phyloP scores from a whole-genome alignment of 1,140 invertebrate species.

The Notospermus geniculatus region DNA sequence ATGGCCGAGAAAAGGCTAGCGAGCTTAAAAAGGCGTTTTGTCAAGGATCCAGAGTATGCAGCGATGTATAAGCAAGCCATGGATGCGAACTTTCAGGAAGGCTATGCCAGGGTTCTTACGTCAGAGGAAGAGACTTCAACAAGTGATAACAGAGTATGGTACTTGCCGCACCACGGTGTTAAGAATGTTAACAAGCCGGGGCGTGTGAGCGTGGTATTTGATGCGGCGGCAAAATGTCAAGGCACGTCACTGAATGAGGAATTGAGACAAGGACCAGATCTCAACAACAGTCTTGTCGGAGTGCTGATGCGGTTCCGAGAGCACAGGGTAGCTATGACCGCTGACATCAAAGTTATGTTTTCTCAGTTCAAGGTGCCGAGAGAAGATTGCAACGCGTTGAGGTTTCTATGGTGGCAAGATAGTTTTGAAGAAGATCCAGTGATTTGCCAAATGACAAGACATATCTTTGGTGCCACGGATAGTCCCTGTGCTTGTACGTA shows the following conservation, averaged over 20 bases:
- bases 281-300: slow-evolving; percentile 41
- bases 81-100: neutral
- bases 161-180: slow-evolving; percentile 30
- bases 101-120: neutral
- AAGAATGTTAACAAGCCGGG: slow-evolving; percentile 26
- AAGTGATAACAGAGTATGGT: slow-evolving; percentile 15
- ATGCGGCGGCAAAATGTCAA: slow-evolving; percentile 21
- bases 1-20: neutral
- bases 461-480: slow-evolving; percentile 25
- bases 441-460: slow-evolving; percentile 24
- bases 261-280: slow-evolving; percentile 39
- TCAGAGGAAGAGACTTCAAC: neutral
- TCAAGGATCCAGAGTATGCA: neutral
- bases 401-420: slow-evolving; percentile 25
- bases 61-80: neutral
- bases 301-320: slow-evolving; percentile 30
- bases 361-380: slow-evolving; percentile 21
- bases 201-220: slow-evolving; percentile 29
- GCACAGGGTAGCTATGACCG: slow-evolving; percentile 25
- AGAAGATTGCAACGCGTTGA: slow-evolving; percentile 17
- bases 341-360: slow-evolving; percentile 31
- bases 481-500: slow-evolving; percentile 24
- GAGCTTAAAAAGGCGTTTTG: neutral
- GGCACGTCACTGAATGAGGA: slow-evolving; percentile 36
- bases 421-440: slow-evolving; percentile 12